Base-by-base conservation (phyloP, 2,888 invertebrate genomes). In the Drosophila lacicola region DNA sequence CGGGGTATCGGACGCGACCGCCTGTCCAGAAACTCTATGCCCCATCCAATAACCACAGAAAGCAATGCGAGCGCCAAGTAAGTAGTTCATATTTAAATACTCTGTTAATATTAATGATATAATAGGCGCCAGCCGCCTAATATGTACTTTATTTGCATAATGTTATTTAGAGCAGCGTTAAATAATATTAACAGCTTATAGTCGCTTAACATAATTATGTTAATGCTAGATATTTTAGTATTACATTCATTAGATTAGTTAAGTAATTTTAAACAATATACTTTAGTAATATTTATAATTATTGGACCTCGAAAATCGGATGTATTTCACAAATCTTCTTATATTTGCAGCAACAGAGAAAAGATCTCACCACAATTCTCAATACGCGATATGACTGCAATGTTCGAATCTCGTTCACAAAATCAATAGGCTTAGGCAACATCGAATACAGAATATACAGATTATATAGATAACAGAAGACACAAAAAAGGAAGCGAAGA, bases 321-420 rank as follows among this genome's bases (percentile, higher is more conserved):
- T 8, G 8, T 29, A 29, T 29, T 29, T 8, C 29, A 29, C 2
- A 29, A 8, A 13, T 29, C 17, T 13, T 55, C 75, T 70, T 78
- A 10, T 71, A 71, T 93, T 93, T 93, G 10, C 93, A 95, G 95
- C 91, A 84, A 78, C 63, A 94, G 95, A 91, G 95, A 95, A 78
- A 95, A 95, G 90, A 93, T 94, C 67, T 95, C 96, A 36, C 95
- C 95, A 10, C 94, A 95, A 45, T 95, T 95, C 92, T 95, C 95
- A 90, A 96, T 96, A 82, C 95, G 95, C 83, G 96, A 96, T 91
- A 96, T 96, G 95, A 95, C 96, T 70, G 96, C 96, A 73, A 94
- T 96, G 91, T 96, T 96, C 90, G 96, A 96, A 92, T 95, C 95
- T 90, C 95, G 95, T 91, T 95, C 95, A 68, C 92, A 92, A 90